Evolutionary conservation across 2,888 invertebrate species (phyloP), one percentile per base, ranked within the genome.

Genomic region (Galerucella calmariensis): DNA sequence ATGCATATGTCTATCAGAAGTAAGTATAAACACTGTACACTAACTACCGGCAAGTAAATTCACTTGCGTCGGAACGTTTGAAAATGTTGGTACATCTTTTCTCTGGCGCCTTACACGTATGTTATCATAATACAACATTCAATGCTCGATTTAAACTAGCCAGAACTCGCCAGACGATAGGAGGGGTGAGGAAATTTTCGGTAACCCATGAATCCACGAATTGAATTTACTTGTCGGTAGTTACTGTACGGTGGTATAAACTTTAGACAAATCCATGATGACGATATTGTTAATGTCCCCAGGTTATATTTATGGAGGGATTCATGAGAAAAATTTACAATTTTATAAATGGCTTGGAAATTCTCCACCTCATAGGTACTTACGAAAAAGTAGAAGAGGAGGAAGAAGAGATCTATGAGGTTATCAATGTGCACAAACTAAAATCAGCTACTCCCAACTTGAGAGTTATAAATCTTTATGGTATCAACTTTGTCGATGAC

Each of bases 321-420:
- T 99, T 99, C 87, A 98, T 99, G 97, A 89, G 99, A 80, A 98
- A 99, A 88, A 99, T 99, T 79, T 99, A 99, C 88, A 99, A 99
- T 87, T 99, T 99, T 85, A 97, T 99, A 84, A 99, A 99, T 81
- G 99, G 99, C 27, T 88, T 99, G 74, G 98, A 99, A 89, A 95
- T 97, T 72, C 90, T 99, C 70, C 99, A 99, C 88, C 91, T 99
- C 72, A 96, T 99, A 84, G 99, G 98, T 14, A 98, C 98, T 0
- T 98, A 98, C 85, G 98, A 98, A 86, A 98, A 98, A 86, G 94
- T 97, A 5, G 97, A 98, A 86, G 98, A 99, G 85, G 99, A 98
- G 83, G 99, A 99, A 84, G 99, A 99, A 85, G 99, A 99, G 89
- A 98, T 99, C 82, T 98, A 98, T 88, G 98, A 98, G 88, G 98